Evolutionary conservation across 2,888 invertebrate genomes (phyloP).

Genomic region (Scaptomyza caliginosa): DNA sequence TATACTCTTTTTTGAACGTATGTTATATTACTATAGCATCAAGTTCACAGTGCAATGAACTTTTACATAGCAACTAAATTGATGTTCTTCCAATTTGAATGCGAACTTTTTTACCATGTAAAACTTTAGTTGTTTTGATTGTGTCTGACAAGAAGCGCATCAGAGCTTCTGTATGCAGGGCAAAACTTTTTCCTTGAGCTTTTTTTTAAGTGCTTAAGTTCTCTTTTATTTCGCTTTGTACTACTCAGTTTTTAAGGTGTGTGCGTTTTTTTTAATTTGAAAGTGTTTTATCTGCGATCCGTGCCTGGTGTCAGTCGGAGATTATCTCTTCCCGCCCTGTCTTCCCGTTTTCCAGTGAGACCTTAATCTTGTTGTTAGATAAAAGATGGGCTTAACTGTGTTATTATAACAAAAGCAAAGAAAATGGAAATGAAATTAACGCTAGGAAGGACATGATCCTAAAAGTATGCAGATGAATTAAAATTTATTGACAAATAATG

Average conservation of each 20-base stretch:
- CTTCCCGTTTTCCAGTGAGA: no score
- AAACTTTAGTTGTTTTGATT: no score
- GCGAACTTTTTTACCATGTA: no score
- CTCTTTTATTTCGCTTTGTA: constrained; percentile 9
- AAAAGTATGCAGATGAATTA: constrained; percentile 56
- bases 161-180: not conserved
- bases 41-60: not conserved
- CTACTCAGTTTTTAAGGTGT: constrained; percentile 50
- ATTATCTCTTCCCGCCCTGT: not conserved
- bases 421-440: not conserved
- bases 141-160: no score
- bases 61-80: not conserved
- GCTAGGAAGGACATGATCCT: constrained; percentile 8
- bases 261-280: constrained; percentile 40
- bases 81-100: not conserved
- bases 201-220: constrained; percentile 18
- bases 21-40: not conserved
- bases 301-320: constrained; percentile 1
- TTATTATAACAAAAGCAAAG: not conserved
- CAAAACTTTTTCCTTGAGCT: not conserved
- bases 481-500: no score
- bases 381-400: not conserved
- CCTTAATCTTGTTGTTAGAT: not conserved
- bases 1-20: constrained; percentile 8
- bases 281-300: constrained; percentile 40